Conservation (phyloP, 2,113 vertebrate species). For the Salvator merianae region DNA sequence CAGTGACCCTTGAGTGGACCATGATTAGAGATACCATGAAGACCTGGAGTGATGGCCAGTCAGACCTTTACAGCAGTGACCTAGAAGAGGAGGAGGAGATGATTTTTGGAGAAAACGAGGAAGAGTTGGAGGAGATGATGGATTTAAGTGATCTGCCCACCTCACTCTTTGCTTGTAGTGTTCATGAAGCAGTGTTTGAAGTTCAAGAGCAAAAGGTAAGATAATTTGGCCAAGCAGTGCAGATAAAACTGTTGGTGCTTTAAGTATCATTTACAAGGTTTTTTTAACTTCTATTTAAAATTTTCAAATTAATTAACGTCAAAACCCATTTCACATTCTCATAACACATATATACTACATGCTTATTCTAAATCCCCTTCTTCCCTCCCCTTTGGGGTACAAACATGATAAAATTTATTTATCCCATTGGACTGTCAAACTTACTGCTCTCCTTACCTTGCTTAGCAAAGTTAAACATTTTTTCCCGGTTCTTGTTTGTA, state of each 20-base stretch:
- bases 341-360: too few species aligned
- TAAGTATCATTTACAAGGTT: too few species aligned
- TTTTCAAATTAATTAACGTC: too few species aligned
- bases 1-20: constrained; percentile 1
- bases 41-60: constrained; percentile 85
- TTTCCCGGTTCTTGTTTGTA: too few species aligned
- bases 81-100: constrained; percentile 89
- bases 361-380: too few species aligned
- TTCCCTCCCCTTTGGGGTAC: too few species aligned
- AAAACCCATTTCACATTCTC: too few species aligned
- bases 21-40: constrained; percentile 87
- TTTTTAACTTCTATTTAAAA: too few species aligned
- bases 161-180: constrained; percentile 89
- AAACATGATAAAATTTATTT: too few species aligned
- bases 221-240: not conserved
- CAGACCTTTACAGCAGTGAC: constrained; percentile 90
- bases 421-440: too few species aligned
- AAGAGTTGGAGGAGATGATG: constrained; percentile 91
- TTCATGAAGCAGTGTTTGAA: constrained; percentile 88
- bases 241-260: not conserved
- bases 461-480: too few species aligned
- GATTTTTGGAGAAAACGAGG: constrained; percentile 90
- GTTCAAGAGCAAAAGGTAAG: constrained; percentile 86
- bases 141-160: constrained; percentile 91
- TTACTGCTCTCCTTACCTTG: too few species aligned